Base-by-base conservation (phyloP, 1,140 invertebrate genomes). In the Bombus picipes region DNA sequence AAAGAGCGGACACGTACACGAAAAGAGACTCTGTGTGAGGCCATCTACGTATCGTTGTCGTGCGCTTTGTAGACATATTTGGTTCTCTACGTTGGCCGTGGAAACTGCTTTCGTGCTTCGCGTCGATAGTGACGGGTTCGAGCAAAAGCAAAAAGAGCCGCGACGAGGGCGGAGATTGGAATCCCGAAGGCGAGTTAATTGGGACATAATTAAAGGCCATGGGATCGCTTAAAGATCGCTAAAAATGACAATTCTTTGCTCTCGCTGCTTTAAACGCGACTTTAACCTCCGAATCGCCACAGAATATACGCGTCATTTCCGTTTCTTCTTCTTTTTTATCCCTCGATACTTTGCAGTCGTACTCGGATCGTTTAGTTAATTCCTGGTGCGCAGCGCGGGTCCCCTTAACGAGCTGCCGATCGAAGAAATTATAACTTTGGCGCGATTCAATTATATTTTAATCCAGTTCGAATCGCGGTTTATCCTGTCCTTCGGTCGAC, bases 111-210 rank as follows among this genome's bases (percentile, higher is more conserved):
- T 78, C 53, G 37, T 32, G 65, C 62, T n/a, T 53, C 12, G 41
- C 74, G 83, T 84, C 68, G 77, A 80, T 85, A 85, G 77, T 85
- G 83, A 85, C 73, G 83, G 68, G 76, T 79, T 85, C 41, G 83
- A 85, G 73, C 43, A 5, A 25, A 53, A 47, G 1, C 0, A 47
- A 47, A 47, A 47, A n/a, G 37, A 53, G 65, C 28, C 25, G 53
- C 53, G 10, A 12, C 5, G 15, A 66, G 34, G 18, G 9, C 15
- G 15, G 34, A 43, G 66, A 53, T 1, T 37, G 68, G 77, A 71
- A 78, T 85, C 13, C 57, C 32, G 32, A n/a, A 32, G 25, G 18
- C 83, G 6, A 32, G 53, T 85, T 85, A 85, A 85, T 85, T 85
- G 83, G 83, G 68, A 65, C 68, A 59, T 80, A 85, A 80, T 85